A percentile compares a stretch with the other conserved stretches of the same genome.
Conservation (phyloP, 2,113 vertebrate species). For the Australoheros scitulus region DNA sequence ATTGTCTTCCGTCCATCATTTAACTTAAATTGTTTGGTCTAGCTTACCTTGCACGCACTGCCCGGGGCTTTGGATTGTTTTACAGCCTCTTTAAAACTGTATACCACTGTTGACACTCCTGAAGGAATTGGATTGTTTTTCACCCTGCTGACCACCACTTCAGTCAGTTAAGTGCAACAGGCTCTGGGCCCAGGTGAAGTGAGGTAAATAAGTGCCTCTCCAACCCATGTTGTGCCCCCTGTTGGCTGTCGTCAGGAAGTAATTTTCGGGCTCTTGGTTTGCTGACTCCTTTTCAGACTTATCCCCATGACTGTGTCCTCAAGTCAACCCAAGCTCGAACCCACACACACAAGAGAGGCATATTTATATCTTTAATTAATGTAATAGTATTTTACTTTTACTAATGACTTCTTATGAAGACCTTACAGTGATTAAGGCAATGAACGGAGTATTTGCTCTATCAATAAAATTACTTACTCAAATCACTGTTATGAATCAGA, state of each 20-base stretch:
- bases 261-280: constrained; percentile 23
- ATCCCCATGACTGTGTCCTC: constrained; percentile 37
- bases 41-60: constrained; percentile 33
- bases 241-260: constrained; percentile 56
- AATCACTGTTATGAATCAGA: constrained; percentile 76
- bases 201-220: constrained; percentile 56
- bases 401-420: constrained; percentile 59
- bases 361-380: constrained; percentile 64
- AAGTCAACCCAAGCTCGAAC: constrained; percentile 32
- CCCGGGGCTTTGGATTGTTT: constrained; percentile 43
- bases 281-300: constrained; percentile 18
- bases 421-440: constrained; percentile 66
- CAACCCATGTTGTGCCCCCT: constrained; percentile 54
- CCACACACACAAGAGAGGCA: constrained; percentile 18
- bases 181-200: constrained; percentile 25
- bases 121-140: constrained; percentile 66
- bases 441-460: constrained; percentile 60
- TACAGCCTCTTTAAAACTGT: constrained; percentile 50
- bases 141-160: constrained; percentile 61
- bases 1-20: constrained; percentile 38
- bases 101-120: constrained; percentile 45
- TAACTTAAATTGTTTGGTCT: constrained; percentile 52
- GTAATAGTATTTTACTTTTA: constrained; percentile 64
- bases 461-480: constrained; percentile 69
- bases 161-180: constrained; percentile 54